Evolutionary conservation across 2,113 vertebrate genomes (phyloP).

Genomic region (Callocephalon fimbriatum): DNA sequence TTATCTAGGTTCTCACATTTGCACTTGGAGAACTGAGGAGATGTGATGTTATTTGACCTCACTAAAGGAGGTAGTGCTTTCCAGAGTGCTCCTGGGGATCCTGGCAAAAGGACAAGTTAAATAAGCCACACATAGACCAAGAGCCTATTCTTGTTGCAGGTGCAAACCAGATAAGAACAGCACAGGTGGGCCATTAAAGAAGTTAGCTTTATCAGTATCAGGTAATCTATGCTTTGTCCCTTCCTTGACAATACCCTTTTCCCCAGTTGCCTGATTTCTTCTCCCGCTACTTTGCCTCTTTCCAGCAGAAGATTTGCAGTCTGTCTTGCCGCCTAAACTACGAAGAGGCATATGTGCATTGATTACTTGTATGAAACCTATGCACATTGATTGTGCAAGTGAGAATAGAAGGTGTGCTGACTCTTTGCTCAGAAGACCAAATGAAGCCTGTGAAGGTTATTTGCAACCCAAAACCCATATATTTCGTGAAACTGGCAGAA

Average conservation of each 20-base stretch:
- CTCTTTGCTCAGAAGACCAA: background rate
- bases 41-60: background rate
- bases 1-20: background rate
- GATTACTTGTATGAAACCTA: background rate
- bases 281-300: fast-evolving
- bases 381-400: background rate
- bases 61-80: fast-evolving
- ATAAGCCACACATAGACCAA: background rate
- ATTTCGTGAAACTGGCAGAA: background rate
- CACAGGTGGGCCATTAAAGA: background rate
- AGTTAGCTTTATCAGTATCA: background rate
- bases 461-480: background rate
- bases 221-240: background rate
- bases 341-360: background rate
- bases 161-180: background rate
- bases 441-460: background rate
- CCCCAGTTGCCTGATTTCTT: background rate
- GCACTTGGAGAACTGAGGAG: background rate
- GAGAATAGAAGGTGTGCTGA: background rate
- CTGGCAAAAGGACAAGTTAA: background rate
- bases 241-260: background rate
- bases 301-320: background rate
- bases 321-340: background rate
- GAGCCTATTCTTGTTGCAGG: background rate
- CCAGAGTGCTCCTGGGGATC: background rate